phyloP scores from a whole-genome alignment of 2,113 vertebrate species.

The Hemiprocne comata region DNA sequence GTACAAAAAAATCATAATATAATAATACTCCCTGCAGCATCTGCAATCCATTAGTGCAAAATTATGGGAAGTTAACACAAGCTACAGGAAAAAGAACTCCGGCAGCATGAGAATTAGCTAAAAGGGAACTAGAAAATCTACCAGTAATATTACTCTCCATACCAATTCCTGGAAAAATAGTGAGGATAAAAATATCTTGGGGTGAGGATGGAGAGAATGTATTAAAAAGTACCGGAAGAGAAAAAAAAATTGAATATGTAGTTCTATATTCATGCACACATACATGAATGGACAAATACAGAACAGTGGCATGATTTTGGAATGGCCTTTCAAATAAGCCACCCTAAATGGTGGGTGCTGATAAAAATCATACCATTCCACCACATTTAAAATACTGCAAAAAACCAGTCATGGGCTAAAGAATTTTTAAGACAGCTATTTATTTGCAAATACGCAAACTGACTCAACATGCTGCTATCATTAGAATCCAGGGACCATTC shows the following conservation, averaged over 20 bases:
- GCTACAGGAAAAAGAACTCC: not conserved
- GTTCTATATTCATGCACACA: not conserved
- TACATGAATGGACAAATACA: not conserved
- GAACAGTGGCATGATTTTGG: not conserved
- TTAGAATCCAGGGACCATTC: not conserved
- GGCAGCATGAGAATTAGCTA: not conserved
- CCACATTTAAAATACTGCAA: not conserved
- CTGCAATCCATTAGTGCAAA: not conserved
- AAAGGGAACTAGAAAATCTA: not conserved
- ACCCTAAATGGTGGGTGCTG: not conserved
- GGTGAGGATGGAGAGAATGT: not conserved
- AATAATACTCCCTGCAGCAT: not conserved
- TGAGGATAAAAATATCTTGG: not conserved
- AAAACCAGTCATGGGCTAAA: not conserved
- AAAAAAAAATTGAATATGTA: not conserved
- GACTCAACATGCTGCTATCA: not conserved
- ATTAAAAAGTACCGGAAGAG: not conserved
- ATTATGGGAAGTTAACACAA: not conserved
- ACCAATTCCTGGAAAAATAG: not conserved
- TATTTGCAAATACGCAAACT: not conserved
- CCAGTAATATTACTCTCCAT: not conserved
- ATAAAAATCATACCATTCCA: not conserved
- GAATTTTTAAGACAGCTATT: not conserved
- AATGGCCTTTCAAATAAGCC: not conserved
- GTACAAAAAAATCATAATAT: not conserved